Evolutionary conservation across 2,888 invertebrate species (phyloP).

Genomic region (Vandiemenella viatica): DNA sequence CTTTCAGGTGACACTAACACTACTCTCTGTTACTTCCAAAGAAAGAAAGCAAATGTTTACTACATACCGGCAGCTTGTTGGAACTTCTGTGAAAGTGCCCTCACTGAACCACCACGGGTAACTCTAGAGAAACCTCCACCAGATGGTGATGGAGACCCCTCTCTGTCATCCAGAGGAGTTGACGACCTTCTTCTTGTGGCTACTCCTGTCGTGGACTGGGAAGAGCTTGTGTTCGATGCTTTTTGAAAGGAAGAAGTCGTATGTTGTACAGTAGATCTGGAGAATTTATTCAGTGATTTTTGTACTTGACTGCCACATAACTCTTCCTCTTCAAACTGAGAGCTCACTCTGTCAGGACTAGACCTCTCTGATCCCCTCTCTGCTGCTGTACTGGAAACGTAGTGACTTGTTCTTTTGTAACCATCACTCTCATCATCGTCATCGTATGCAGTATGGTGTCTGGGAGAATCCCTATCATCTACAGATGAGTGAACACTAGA

Average conservation of each 20-base stretch:
- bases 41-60: too few relatives aligned
- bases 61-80: constrained; percentile 45
- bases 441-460: background rate
- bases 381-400: constrained; percentile 3
- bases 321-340: background rate
- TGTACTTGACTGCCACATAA: background rate
- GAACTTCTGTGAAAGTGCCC: constrained; percentile 64
- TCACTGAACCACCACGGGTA: constrained; percentile 55
- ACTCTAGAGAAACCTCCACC: constrained; percentile 23
- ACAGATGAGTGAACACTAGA: background rate
- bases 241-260: background rate
- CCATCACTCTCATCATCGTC: constrained; percentile 11
- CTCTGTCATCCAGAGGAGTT: constrained; percentile 6
- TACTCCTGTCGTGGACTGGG: background rate
- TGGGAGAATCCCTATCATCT: constrained; percentile 9
- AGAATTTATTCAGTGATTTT: background rate
- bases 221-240: background rate
- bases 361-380: constrained; percentile 2
- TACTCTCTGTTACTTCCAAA: too few relatives aligned
- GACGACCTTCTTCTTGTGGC: constrained; percentile 12
- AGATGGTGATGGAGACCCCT: constrained; percentile 10
- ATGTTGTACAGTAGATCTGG: background rate
- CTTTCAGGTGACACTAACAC: too few relatives aligned
- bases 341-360: background rate
- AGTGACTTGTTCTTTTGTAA: constrained; percentile 4